Evolutionary conservation across 2,888 invertebrate species (phyloP).

Genomic region (Zhuqinia jingwanae): DNA sequence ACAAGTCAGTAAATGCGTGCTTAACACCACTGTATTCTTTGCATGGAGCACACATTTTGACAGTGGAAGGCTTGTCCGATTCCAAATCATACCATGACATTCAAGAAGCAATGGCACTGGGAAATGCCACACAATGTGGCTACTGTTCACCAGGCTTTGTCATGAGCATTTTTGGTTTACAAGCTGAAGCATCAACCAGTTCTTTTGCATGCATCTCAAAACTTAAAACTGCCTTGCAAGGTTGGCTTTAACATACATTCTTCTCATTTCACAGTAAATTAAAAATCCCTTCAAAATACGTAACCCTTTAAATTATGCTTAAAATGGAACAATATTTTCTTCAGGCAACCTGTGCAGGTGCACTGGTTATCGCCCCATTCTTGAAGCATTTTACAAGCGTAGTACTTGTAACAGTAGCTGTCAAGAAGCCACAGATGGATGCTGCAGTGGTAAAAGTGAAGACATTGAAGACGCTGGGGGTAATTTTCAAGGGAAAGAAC

Average conservation of each 20-base stretch:
- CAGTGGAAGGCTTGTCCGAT: slow-evolving; percentile 90
- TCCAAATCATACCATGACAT: slow-evolving; percentile 81
- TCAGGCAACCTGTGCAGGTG: slow-evolving; percentile 92
- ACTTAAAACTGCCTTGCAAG: slow-evolving; percentile 91
- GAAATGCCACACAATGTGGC: slow-evolving; percentile 97
- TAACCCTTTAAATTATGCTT: too few relatives aligned
- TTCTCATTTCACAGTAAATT: too few relatives aligned
- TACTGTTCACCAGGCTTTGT: slow-evolving; percentile 94
- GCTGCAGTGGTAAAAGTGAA: slow-evolving; percentile 28
- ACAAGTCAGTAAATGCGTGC: slow-evolving; percentile 94
- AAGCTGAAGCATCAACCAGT: slow-evolving; percentile 94
- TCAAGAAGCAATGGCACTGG: slow-evolving; percentile 89
- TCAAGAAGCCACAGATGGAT: slow-evolving; percentile 45
- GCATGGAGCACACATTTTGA: slow-evolving; percentile 94
- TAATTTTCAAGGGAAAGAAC: slow-evolving; percentile 1
- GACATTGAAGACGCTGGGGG: slow-evolving; percentile 64
- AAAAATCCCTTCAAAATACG: too few relatives aligned
- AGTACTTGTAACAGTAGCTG: slow-evolving; percentile 80
- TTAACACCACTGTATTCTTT: slow-evolving; percentile 92
- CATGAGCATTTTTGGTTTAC: slow-evolving; percentile 56
- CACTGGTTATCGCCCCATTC: slow-evolving; percentile 96
- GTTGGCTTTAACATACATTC: too few relatives aligned
- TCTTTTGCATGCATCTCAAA: slow-evolving; percentile 89
- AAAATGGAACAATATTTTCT: too few relatives aligned
- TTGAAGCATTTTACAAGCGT: slow-evolving; percentile 91